These are phyloP conservation scores for Hydrotaea cyrtoneurina DNA, from an alignment of 2,888 invertebrate species.

Conservation along the genomic window DNA sequence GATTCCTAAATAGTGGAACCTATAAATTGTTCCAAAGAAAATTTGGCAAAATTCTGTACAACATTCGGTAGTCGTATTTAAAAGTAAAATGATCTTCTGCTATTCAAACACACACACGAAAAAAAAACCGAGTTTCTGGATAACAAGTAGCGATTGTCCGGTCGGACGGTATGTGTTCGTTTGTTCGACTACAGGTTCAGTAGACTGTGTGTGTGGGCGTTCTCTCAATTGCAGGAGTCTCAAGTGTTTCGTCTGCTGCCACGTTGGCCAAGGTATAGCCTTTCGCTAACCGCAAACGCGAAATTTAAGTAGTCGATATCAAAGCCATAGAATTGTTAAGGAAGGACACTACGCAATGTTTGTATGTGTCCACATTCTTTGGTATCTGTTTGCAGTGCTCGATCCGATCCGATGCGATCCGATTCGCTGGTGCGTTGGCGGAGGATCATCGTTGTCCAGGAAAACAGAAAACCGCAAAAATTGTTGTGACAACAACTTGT, in stretches of 20 bases:
- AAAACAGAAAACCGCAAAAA: conserved; percentile 39
- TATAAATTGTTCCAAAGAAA: too few species aligned
- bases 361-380: not conserved
- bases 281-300: conserved; percentile 66
- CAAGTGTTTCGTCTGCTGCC: too few species aligned
- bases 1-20: too few species aligned
- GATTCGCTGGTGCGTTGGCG: too few species aligned
- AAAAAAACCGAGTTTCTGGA: not conserved
- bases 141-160: not conserved
- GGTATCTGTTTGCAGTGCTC: not conserved
- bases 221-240: too few species aligned
- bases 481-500: conserved; percentile 56
- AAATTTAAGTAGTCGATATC: conserved; percentile 58
- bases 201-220: conserved; percentile 60
- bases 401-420: conserved; percentile 4
- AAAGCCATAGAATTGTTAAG: conserved; percentile 66
- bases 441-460: not conserved
- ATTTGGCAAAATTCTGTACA: too few species aligned
- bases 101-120: too few species aligned
- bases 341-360: conserved; percentile 8
- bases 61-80: not conserved
- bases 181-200: not conserved
- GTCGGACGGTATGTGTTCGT: not conserved
- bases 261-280: conserved; percentile 24
- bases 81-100: conserved; percentile 1